phyloP scores from a whole-genome alignment of 2,113 vertebrate species.

The Prunella himalayana region DNA sequence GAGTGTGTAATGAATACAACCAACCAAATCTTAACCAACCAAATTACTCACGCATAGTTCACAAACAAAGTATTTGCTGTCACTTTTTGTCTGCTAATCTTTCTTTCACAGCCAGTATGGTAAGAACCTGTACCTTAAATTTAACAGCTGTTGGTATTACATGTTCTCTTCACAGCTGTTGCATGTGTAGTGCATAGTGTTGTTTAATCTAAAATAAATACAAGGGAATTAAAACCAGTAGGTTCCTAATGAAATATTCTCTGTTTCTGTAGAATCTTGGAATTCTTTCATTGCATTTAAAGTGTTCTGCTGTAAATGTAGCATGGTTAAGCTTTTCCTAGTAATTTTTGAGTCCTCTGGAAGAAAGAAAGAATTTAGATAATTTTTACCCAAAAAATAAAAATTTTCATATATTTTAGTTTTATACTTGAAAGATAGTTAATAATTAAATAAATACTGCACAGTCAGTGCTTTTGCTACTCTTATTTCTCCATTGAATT shows the following conservation, averaged over 20 bases:
- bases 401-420: neutral
- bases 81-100: neutral
- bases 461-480: neutral
- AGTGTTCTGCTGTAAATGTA: neutral
- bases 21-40: neutral
- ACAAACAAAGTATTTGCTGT: neutral
- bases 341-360: neutral
- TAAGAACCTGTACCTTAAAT: neutral
- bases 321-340: neutral
- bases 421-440: neutral
- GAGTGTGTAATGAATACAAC: neutral
- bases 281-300: neutral
- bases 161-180: neutral
- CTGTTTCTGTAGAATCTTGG: neutral
- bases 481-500: neutral
- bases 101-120: neutral
- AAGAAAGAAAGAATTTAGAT: neutral
- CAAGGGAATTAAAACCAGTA: neutral
- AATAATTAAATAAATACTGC: neutral
- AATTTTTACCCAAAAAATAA: neutral
- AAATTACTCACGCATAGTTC: neutral
- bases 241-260: neutral
- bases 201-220: neutral
- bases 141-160: neutral
- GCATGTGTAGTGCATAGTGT: fast-evolving